These are phyloP conservation scores for Python bivittatus DNA, from an alignment of 2,113 vertebrate species.

Conservation along the genomic window DNA sequence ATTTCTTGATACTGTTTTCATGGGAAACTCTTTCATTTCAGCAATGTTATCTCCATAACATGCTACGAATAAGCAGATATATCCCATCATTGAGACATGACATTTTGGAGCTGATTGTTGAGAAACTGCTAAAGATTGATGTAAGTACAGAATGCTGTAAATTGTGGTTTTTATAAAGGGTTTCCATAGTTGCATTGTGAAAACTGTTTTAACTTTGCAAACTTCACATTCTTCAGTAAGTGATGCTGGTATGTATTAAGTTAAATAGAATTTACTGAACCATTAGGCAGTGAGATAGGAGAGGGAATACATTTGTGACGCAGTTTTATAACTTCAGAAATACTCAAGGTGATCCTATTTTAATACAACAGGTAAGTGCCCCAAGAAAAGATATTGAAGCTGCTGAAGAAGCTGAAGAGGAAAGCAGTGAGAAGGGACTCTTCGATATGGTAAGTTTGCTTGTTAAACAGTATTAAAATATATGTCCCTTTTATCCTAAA, in stretches of 20 bases:
- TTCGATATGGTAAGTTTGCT: conserved; percentile 88
- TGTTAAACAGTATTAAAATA: not conserved
- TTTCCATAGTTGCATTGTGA: not conserved
- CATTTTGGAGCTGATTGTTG: conserved; percentile 86
- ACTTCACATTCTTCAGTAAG: not conserved
- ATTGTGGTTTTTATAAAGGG: not conserved
- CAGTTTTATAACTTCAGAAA: not conserved
- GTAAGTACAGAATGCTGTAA: conserved; percentile 75
- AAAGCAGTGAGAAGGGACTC: conserved; percentile 78
- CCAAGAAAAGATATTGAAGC: conserved; percentile 87
- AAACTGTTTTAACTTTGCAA: not conserved
- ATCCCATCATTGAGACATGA: conserved; percentile 85
- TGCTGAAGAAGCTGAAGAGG: conserved; percentile 76
- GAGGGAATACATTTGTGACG: not conserved
- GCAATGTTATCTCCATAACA: conserved; percentile 97
- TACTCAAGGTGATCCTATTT: not conserved
- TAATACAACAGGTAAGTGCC: conserved; percentile 80
- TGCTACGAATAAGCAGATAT: conserved; percentile 85
- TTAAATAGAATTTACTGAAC: not conserved
- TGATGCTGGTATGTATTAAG: not conserved
- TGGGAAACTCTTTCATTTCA: conserved; percentile 56
- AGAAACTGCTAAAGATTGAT: conserved; percentile 89
- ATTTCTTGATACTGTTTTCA: not conserved
- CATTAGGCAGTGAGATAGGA: not conserved
- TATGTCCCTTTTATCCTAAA: not conserved